Percentiles rank a stretch among this genome's conserved stretches.
Conservation (phyloP, 2,888 invertebrate species). For the Itoplectis maculator region DNA sequence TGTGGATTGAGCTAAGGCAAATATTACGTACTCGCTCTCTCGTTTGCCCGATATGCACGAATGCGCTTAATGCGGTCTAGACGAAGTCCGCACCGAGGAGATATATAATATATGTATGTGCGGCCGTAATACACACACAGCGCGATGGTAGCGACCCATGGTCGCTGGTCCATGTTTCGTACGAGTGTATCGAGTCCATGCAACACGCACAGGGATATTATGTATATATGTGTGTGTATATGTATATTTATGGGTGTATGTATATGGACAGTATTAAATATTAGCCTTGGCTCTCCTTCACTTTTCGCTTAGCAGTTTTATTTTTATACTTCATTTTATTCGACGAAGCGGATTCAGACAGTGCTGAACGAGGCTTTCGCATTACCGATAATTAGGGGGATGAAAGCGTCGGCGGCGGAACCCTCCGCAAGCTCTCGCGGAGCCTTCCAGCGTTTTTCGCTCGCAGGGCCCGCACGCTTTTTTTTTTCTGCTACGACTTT, state of each 20-base stretch:
- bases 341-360: conserved; percentile 56
- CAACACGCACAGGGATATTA: conserved; percentile 19
- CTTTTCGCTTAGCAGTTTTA: conserved; percentile 52
- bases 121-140: conserved; percentile 24
- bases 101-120: conserved; percentile 50
- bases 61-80: conserved; percentile 70
- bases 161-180: conserved; percentile 30
- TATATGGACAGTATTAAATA: conserved; percentile 55
- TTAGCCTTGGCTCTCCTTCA: conserved; percentile 60
- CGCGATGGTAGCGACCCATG: no score
- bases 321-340: conserved; percentile 50
- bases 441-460: conserved; percentile 21
- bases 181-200: conserved; percentile 56
- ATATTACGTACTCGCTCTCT: conserved; percentile 75
- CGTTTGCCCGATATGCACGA: conserved; percentile 69
- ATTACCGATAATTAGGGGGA: conserved; percentile 64
- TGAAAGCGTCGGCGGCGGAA: conserved; percentile 37
- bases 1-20: conserved; percentile 81
- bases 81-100: conserved; percentile 67
- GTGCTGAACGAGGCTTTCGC: conserved; percentile 56
- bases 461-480: not conserved
- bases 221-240: not conserved
- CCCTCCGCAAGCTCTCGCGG: no score
- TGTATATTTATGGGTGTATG: not conserved
- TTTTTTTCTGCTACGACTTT: conserved; percentile 17